Evolutionary conservation across 2,888 invertebrate genomes (phyloP), one percentile per base, ranked within the genome.

Genomic region (Trachelus iudaicus): DNA sequence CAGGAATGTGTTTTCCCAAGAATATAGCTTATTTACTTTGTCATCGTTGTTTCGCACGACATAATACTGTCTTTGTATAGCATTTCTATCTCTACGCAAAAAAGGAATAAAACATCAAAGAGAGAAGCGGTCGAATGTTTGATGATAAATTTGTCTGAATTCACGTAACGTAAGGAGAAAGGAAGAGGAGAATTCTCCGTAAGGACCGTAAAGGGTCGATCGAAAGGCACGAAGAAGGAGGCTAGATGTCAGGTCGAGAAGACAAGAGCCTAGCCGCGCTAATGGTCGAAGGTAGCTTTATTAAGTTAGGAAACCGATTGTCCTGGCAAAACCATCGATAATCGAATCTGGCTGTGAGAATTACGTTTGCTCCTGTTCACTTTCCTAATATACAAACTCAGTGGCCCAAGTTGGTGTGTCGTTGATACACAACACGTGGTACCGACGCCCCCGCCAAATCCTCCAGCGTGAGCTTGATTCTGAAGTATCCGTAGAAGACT

Each of bases 281-380:
- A 77, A 77, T 77, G 77, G 77, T 15, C 74, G 69, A 73, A 56
- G 76, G 77, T 69, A 56, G 71, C 75, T 77, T 77, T 77, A 77
- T 77, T 69, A 34, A 77, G 77, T 77, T 77, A 77, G 69, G 15
- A 73, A 77, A 77, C 69, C 77, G 77, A 77, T 77, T 77, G 77
- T 37, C 69, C 75, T 69, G 37, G 71, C 35, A 77, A 71, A 77
- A 75, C 75, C 31, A 69, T 75, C 75, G 77, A 75, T 77, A 77
- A 77, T 77, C 77, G 77, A 77, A 77, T 77, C 69, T 74, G 34
- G 75, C 71, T 33, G 69, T 71, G 69, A 77, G 75, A 77, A 77
- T 77, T 56, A 77, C 77, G 71, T 71, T 71, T 71, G 34, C 34
- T 3, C 12, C 56, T 56, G 56, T 56, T 56, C 56, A 56, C 56